Conservation (phyloP, 2,797 vertebrate species). For the Xenops minutus region DNA sequence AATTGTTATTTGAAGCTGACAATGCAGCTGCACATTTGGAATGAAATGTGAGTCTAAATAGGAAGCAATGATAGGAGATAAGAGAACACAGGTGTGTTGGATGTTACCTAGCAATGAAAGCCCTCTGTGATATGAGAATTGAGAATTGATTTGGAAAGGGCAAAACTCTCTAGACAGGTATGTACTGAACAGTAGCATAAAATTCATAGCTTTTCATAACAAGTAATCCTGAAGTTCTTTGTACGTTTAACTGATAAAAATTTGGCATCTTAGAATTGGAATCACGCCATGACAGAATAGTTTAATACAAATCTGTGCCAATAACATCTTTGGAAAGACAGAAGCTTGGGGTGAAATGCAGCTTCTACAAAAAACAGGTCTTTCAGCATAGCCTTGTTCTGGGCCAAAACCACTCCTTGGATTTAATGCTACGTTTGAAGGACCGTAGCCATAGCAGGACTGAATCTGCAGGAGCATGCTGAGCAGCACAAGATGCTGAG, state of each 20-base stretch:
- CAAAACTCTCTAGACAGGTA: background rate
- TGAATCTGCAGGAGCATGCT: background rate
- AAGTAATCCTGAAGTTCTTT: background rate
- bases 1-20: conserved; percentile 12
- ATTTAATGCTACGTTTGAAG: background rate
- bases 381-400: background rate
- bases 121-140: background rate
- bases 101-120: conserved; percentile 12
- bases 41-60: background rate
- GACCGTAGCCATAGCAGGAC: accelerated
- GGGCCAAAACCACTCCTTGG: background rate
- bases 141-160: background rate
- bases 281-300: background rate
- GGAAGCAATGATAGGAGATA: background rate
- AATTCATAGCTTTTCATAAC: background rate
- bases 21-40: conserved; percentile 6
- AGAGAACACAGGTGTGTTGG: conserved; percentile 9
- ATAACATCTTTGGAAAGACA: background rate
- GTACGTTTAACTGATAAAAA: background rate
- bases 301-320: background rate
- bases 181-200: background rate
- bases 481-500: background rate
- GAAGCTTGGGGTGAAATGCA: background rate
- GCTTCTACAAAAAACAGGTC: background rate
- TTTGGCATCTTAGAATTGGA: background rate